These are phyloP conservation scores for Felis catus DNA, from an alignment of 2,113 vertebrate species.

Conservation along the genomic window F.catus_Fca126_mat1.0 CM031425.1:28471501-28472000, in stretches of 20 bases:
- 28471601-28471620: neutral
- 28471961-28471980: neutral
- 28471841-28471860: neutral
- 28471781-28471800: neutral
- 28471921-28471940: neutral
- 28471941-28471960: neutral
- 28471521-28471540: neutral
- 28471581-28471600: neutral
- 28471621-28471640: neutral
- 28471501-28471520: neutral
- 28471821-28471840: neutral
- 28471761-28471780: neutral
- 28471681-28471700: neutral
- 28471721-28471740: neutral
- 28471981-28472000: neutral
- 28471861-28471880: neutral
- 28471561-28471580: neutral
- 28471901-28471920: neutral
- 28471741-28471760: neutral
- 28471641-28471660: neutral
- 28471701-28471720: neutral
- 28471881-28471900: neutral
- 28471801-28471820: slow-evolving; percentile 5
- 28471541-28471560: neutral
- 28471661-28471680: neutral